Evolutionary conservation across 2,113 vertebrate genomes (phyloP).

Genomic region (Romanogobio albipinnatus): DNA sequence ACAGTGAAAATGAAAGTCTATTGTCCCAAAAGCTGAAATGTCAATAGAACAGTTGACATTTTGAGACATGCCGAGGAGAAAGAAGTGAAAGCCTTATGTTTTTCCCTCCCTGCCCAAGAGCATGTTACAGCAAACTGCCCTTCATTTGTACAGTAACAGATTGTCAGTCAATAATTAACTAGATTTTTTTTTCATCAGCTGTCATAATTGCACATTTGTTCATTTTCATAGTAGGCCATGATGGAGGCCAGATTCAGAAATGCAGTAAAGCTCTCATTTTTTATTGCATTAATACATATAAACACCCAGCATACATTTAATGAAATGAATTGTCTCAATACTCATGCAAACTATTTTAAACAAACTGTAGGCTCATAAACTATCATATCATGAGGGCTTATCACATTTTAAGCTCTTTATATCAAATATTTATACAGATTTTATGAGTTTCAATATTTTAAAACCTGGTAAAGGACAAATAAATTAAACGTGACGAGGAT

Average conservation of each 20-base stretch:
- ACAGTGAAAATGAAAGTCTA: not conserved
- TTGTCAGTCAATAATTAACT: constrained; percentile 73
- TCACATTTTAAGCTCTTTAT: not conserved
- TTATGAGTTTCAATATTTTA: not conserved
- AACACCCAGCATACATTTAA: not conserved
- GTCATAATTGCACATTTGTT: not conserved
- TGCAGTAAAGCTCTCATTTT: not conserved
- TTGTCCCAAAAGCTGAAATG: not conserved
- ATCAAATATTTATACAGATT: not conserved
- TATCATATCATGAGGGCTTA: not conserved
- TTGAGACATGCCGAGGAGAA: not conserved
- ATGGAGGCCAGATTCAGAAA: not conserved
- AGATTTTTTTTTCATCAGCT: not conserved
- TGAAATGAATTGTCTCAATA: not conserved
- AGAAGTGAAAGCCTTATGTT: not conserved
- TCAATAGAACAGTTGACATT: not conserved
- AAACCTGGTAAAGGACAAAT: not conserved
- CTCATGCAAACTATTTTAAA: not conserved
- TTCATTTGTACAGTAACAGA: constrained; percentile 56
- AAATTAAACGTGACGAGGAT: not conserved
- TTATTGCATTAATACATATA: not conserved
- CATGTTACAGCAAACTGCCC: constrained; percentile 3
- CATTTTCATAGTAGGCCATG: not conserved
- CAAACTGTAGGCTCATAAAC: not conserved
- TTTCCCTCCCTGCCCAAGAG: not conserved